Evolutionary conservation across 1,140 invertebrate genomes (phyloP).

Genomic region (Holcopasites calliopsidis): DNA sequence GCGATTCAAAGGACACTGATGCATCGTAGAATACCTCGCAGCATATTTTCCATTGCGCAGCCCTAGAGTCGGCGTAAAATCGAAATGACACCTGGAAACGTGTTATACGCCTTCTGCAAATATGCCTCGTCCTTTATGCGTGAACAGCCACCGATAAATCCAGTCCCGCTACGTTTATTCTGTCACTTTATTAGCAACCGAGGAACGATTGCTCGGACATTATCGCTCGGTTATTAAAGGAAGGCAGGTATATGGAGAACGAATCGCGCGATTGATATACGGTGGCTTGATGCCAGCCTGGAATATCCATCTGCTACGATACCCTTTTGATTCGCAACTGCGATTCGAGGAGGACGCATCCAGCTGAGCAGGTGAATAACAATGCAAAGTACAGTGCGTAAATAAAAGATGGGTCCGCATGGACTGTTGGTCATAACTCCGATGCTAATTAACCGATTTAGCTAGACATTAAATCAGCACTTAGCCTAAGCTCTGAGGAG

Average conservation of each 20-base stretch:
- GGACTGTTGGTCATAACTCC: too few species aligned
- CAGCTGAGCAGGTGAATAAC: background rate
- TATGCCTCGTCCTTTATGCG: background rate
- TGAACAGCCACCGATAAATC: constrained; percentile 2
- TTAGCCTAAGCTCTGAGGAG: too few species aligned
- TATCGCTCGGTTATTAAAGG: background rate
- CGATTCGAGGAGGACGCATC: background rate
- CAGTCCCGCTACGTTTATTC: background rate
- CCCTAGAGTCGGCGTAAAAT: background rate
- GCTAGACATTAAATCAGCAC: too few species aligned
- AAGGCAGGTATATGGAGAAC: too few species aligned
- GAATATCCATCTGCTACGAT: background rate
- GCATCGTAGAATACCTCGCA: background rate
- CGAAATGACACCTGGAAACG: background rate
- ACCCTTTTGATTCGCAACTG: background rate
- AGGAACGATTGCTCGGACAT: background rate
- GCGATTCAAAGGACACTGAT: too few species aligned
- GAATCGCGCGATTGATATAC: background rate
- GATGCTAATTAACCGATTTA: too few species aligned
- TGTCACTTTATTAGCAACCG: constrained; percentile 14
- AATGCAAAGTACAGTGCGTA: background rate
- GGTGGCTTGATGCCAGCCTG: background rate
- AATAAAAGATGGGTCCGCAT: too few species aligned
- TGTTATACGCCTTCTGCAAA: background rate
- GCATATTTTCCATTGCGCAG: background rate